Conservation (phyloP, 2,113 vertebrate species). For the Glaucomys volans region DNA sequence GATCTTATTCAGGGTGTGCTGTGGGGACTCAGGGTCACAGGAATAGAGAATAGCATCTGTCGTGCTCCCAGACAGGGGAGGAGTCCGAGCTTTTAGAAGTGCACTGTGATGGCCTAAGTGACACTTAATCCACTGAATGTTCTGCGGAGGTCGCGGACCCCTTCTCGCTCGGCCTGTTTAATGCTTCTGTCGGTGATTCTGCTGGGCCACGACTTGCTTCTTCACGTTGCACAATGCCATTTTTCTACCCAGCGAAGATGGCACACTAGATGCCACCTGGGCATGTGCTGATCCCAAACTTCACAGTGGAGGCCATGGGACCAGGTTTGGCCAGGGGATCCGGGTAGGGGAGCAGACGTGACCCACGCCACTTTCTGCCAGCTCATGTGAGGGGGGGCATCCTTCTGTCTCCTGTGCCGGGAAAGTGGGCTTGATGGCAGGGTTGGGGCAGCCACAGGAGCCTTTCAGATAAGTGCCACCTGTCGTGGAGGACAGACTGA, state of each 20-base stretch:
- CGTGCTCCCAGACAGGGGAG: background rate
- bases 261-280: background rate
- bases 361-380: background rate
- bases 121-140: background rate
- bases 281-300: background rate
- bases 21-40: background rate
- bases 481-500: too few relatives aligned
- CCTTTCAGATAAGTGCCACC: too few relatives aligned
- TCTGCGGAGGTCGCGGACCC: background rate
- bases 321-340: background rate
- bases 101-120: too few relatives aligned
- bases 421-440: background rate
- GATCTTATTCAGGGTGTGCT: background rate
- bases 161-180: too few relatives aligned
- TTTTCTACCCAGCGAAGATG: background rate
- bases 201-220: background rate
- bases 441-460: too few relatives aligned
- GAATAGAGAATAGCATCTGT: background rate
- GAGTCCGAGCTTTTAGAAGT: background rate
- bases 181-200: background rate
- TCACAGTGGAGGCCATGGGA: too few relatives aligned
- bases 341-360: too few relatives aligned
- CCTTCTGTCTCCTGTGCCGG: background rate
- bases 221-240: background rate
- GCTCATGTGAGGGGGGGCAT: background rate